Evolutionary conservation across 35 echinoderm and acorn worm species (phyloP), one percentile per base, ranked within the genome.

Genomic region (Diadema setosum): DNA sequence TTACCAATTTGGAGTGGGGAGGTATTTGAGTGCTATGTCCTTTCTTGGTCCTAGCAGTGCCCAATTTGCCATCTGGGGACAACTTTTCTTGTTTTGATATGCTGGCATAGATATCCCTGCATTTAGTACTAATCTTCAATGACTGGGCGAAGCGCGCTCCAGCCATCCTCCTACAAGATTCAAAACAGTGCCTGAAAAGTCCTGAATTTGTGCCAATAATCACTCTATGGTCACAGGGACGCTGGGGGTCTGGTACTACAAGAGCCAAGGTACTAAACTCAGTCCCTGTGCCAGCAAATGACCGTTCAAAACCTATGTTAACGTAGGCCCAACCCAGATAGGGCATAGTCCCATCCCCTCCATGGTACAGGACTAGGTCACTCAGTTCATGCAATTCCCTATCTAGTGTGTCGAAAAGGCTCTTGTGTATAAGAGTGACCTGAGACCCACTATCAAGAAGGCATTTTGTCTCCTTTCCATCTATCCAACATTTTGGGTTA

Each of bases 381-480:
- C 24, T 52, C 5, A 94, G 41, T 42, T 87, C 87, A 35, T 69
- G 55, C 31, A 95, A 42, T 30, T 87, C 59, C 23, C 45, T n/a
- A 0, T 69, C 55, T 3, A 95, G 46, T 1, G 16, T 44, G 18
- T 90, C 42, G 39, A 95, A 90, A 16, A 95, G 50, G 40, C 65
- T 70, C 3, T 81, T 46, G 15, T 52, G 59, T 45, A 95, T 74
- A 17, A 90, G 39, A 36, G 93, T 95, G 0, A 95, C 87, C 24
- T 95, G 87, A 4, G 93, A 95, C 17, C 93, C 87, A 82, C 93
- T 90, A 64, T 90, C 93, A 18, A 95, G 12, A 14, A 90, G 46
- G 42, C 87, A 87, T 14, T 31, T 15, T 1, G 70, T 40, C 3
- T 37, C 33, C 18, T 4, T 14, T n/a, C 78, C 75, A 83, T 95